Evolutionary conservation across 2,797 vertebrate genomes (phyloP).

Genomic region (Eulemur coronatus): DNA sequence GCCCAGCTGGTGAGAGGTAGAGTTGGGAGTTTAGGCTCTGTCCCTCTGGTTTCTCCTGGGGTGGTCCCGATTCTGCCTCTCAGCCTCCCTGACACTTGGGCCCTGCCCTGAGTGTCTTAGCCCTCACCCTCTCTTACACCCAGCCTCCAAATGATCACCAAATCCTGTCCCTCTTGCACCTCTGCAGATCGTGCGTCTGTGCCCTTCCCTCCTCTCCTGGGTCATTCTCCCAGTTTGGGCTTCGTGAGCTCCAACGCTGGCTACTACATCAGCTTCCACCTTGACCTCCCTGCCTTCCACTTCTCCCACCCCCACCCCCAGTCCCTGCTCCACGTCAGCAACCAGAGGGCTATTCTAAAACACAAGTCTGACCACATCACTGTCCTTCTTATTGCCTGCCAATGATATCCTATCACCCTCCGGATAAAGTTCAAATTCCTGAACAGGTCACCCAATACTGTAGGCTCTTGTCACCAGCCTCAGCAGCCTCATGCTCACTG

Average conservation of each 20-base stretch:
- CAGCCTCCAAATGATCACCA: neutral
- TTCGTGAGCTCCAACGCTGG: neutral
- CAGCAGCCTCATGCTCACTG: neutral
- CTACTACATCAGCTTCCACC: neutral
- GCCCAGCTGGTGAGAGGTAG: neutral
- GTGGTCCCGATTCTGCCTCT: neutral
- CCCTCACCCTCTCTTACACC: neutral
- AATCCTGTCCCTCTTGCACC: neutral
- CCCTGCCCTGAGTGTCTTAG: neutral
- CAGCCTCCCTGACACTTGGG: neutral
- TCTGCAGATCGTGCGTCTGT: neutral
- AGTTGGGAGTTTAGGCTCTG: neutral
- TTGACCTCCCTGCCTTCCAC: neutral
- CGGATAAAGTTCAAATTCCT: constrained; percentile 47
- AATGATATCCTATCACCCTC: neutral
- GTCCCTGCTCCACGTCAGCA: neutral
- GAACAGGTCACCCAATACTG: neutral
- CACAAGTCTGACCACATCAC: neutral
- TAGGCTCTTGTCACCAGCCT: neutral
- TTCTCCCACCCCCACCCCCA: neutral
- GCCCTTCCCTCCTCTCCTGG: neutral
- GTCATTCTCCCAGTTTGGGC: neutral
- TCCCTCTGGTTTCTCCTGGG: neutral
- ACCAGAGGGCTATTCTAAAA: neutral
- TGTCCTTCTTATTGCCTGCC: neutral